A percentile compares a stretch with the other conserved stretches of the same genome.
These are phyloP conservation scores for Porites australiensis DNA, from an alignment of 64 coral and sea anemone genomes.

Conservation along the genomic window DNA sequence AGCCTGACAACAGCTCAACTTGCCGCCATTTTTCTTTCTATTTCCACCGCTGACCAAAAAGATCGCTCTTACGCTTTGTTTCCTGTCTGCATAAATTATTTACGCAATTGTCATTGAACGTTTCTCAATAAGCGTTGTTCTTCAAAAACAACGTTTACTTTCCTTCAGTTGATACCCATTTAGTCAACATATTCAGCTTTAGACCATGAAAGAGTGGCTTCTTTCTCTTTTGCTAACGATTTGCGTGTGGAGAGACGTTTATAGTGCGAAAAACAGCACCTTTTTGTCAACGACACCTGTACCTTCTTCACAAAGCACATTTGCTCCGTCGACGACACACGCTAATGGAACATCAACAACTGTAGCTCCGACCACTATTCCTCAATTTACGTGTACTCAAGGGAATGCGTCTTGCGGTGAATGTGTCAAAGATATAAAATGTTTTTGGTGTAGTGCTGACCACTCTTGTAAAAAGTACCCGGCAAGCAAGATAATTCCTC, in stretches of 20 bases:
- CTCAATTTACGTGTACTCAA: slow-evolving; percentile 45
- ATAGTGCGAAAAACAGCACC: not conserved
- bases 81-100: slow-evolving; percentile 34
- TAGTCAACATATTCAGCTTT: not conserved
- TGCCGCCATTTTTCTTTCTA: slow-evolving; percentile 25
- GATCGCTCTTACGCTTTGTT: not conserved
- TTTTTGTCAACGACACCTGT: not conserved
- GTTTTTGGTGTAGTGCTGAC: slow-evolving; percentile 75
- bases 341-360: slow-evolving; percentile 8
- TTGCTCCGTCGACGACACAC: slow-evolving; percentile 5
- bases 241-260: not conserved
- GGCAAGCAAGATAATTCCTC: slow-evolving; percentile 46
- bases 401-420: slow-evolving; percentile 60
- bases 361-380: slow-evolving; percentile 27
- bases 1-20: not conserved
- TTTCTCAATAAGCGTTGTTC: not conserved
- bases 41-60: slow-evolving; percentile 8
- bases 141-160: not conserved
- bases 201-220: not conserved
- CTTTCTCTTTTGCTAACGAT: slow-evolving; percentile 2
- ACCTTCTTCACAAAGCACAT: not conserved
- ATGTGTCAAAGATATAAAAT: slow-evolving; percentile 64
- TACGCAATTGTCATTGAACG: not conserved
- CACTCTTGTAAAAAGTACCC: slow-evolving; percentile 62
- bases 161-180: not conserved